Evolutionary conservation across 2,113 vertebrate species (phyloP).

Genomic region (Argyrosomus japonicus): DNA sequence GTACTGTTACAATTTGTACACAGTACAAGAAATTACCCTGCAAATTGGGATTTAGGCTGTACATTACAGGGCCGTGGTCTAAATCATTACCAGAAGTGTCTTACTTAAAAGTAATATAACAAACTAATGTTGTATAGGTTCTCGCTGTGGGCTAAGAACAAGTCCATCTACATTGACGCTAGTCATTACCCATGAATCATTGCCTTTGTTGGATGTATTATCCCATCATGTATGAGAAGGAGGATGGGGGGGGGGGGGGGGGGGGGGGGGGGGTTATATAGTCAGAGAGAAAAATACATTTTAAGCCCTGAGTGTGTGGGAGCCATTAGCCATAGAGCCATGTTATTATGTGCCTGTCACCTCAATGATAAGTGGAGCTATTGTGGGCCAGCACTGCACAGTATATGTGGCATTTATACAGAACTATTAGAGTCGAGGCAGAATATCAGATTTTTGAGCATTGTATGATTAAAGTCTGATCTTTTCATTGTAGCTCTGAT

Average conservation of each 20-base stretch:
- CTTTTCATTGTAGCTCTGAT: conserved; percentile 30
- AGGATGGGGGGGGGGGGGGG: conserved; percentile 20
- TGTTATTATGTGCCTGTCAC: conserved; percentile 78
- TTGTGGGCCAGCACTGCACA: conserved; percentile 56
- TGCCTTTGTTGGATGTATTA: conserved; percentile 57
- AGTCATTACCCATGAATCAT: conserved; percentile 56
- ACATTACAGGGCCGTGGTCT: background rate
- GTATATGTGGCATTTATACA: conserved; percentile 57
- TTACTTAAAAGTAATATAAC: conserved; percentile 6
- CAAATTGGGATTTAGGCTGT: background rate
- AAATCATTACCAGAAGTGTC: background rate
- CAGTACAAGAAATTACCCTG: background rate
- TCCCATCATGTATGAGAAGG: conserved; percentile 52
- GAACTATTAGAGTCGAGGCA: conserved; percentile 48
- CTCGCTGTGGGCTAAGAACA: conserved; percentile 26
- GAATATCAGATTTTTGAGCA: conserved; percentile 35
- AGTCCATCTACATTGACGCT: conserved; percentile 18
- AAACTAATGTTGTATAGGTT: conserved; percentile 4
- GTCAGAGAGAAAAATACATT: conserved; percentile 65
- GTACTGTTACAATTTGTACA: background rate
- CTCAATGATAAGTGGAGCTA: conserved; percentile 70
- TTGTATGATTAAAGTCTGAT: conserved; percentile 48
- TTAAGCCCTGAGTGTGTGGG: conserved; percentile 71
- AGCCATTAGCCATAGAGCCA: conserved; percentile 70
- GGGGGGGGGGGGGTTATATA: conserved; percentile 39